Conservation (phyloP, 2,113 vertebrate genomes). For the Corythornis cristatus region DNA sequence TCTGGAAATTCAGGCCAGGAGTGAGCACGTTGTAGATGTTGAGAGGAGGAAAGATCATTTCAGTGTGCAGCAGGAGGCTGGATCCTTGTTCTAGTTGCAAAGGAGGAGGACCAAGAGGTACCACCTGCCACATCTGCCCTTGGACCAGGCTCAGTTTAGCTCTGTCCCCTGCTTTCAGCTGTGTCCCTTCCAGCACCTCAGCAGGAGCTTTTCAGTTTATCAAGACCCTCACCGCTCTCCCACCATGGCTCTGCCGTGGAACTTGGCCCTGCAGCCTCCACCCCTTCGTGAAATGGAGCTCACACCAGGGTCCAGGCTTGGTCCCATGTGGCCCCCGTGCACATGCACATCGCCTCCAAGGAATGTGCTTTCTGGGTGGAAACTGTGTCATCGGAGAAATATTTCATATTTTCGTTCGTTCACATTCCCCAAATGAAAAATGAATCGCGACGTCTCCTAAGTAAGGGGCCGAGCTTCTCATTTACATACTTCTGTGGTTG, state of each 20-base stretch:
- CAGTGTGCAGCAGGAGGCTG: background rate
- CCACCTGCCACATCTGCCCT: background rate
- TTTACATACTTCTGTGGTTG: slow-evolving; percentile 72
- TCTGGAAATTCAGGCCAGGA: background rate
- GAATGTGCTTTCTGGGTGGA: slow-evolving; percentile 55
- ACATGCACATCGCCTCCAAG: slow-evolving; percentile 43
- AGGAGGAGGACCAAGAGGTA: background rate
- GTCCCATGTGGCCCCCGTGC: background rate
- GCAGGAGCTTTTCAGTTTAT: background rate
- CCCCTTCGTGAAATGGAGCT: background rate
- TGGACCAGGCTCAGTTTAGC: background rate
- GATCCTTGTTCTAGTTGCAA: background rate
- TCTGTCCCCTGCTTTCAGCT: background rate
- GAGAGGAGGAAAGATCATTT: background rate
- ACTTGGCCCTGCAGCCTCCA: background rate
- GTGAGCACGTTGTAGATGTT: background rate
- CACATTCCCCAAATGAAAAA: slow-evolving; percentile 48
- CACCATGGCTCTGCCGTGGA: accelerated
- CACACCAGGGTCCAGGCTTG: background rate
- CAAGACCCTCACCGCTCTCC: background rate
- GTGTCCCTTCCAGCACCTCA: background rate
- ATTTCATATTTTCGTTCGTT: slow-evolving; percentile 61
- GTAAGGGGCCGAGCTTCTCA: slow-evolving; percentile 43
- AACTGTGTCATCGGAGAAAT: slow-evolving; percentile 64
- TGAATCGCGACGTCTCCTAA: slow-evolving; percentile 42